phyloP scores from a whole-genome alignment of 2,888 invertebrate species.

The Brenthis daphne region DNA sequence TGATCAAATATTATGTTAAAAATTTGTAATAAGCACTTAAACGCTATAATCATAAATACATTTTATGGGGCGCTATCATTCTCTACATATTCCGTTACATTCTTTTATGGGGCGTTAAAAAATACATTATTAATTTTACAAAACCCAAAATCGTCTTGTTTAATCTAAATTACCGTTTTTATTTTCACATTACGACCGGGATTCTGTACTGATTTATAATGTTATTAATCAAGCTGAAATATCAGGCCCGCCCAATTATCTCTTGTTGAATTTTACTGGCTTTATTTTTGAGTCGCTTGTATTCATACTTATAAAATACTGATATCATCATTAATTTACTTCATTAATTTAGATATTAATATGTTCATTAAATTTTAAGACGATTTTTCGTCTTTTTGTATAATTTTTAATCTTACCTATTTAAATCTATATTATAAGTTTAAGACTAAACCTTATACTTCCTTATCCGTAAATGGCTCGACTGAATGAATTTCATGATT shows the following conservation, averaged over 20 bases:
- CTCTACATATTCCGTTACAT: conserved; percentile 37
- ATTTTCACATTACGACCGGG: conserved; percentile 57
- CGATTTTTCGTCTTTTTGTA: no score
- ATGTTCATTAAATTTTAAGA: no score
- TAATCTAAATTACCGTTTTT: conserved; percentile 56
- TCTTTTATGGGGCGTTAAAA: conserved; percentile 42
- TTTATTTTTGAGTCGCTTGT: conserved; percentile 42
- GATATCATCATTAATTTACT: no score
- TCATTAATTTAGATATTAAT: no score
- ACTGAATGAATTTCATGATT: no score
- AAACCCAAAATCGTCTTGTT: conserved; percentile 50
- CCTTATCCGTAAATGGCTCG: no score
- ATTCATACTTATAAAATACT: conserved; percentile 32
- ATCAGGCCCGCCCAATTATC: conserved; percentile 66
- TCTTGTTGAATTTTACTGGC: conserved; percentile 55
- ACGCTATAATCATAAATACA: conserved; percentile 18
- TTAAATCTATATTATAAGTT: no score
- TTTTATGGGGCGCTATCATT: conserved; percentile 27
- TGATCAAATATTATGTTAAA: not conserved
- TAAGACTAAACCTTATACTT: no score
- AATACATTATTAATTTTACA: conserved; percentile 48
- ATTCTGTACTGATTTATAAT: conserved; percentile 62
- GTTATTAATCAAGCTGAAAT: conserved; percentile 70
- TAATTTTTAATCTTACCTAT: no score
- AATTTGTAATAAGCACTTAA: conserved; percentile 13